Percentiles rank a stretch among this genome's conserved stretches.
phyloP scores from a whole-genome alignment of 92 coral and sea anemone species.

The Isaurus tuberculatus region DNA sequence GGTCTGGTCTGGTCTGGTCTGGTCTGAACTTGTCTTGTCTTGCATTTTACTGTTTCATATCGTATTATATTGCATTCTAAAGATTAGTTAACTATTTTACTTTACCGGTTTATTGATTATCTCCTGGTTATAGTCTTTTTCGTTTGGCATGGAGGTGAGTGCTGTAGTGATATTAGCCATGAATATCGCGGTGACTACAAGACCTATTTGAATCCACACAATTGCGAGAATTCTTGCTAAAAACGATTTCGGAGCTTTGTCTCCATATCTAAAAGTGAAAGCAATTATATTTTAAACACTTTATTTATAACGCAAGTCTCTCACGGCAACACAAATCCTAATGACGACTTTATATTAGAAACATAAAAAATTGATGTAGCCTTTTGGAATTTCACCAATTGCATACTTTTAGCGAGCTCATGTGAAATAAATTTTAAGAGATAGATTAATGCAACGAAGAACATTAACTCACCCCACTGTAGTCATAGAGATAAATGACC shows the following conservation, averaged over 20 bases:
- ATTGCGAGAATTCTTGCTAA: slow-evolving; percentile 29
- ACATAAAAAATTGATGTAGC: no score
- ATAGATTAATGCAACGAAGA: background rate
- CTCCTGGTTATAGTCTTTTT: slow-evolving; percentile 12
- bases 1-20: no score
- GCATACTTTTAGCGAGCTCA: background rate
- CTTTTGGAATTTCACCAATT: background rate
- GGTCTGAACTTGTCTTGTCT: no score
- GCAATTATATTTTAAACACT: background rate
- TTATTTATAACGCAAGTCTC: no score
- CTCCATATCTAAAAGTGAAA: slow-evolving; percentile 16
- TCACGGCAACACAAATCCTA: no score
- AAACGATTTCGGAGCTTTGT: slow-evolving; percentile 36
- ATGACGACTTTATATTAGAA: no score
- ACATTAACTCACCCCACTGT: slow-evolving; percentile 20
- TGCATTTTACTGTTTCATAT: no score
- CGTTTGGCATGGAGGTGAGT: slow-evolving; percentile 36
- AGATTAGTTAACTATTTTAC: background rate
- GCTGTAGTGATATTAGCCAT: slow-evolving; percentile 44
- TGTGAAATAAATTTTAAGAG: background rate
- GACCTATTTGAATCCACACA: slow-evolving; percentile 31
- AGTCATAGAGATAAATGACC: slow-evolving; percentile 46
- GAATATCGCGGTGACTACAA: slow-evolving; percentile 36
- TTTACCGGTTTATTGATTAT: background rate
- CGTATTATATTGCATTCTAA: no score